Evolutionary conservation across 2,888 invertebrate genomes (phyloP), one percentile per base, ranked within the genome.

Genomic region (Patella ulyssiponensis): DNA sequence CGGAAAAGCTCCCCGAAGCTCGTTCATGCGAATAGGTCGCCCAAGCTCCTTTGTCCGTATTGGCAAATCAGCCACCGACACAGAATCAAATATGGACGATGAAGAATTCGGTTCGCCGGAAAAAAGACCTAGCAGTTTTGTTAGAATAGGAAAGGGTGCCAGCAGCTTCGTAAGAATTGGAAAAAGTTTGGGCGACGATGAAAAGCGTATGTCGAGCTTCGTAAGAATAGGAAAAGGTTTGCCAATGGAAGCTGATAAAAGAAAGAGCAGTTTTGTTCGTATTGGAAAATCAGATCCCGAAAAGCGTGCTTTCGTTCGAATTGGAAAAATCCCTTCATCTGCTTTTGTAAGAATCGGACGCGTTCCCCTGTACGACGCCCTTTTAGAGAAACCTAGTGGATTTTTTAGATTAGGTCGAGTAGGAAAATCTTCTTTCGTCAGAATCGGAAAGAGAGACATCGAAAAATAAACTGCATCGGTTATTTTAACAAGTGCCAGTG

Each of bases 241-340:
- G 72, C 44, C 54, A 7, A 23, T 33, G 73, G 73, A 73, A 51
- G 54, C 15, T 12, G 78, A 82, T 27, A 82, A 82, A 73, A 74
- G 80, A 15, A 51, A 76, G 33, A 78, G 80, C 33, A 75, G 75
- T 70, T 83, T 83, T 75, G 78, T 83, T 27, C 74, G 83, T 14
- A 83, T 83, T 23, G 83, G 83, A 12, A 83, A 82, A n/a, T 53
- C 58, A 51, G 23, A 56, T 12, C 69, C 56, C 9, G 56, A 71
- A 69, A 64, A 64, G 23, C 64, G 64, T 3, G 80, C 83, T 51
- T 84, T 84, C 75, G 80, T 83, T n/a, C 78, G 84, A 17, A 84
- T 84, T 64, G 84, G 84, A 64, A 83, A 82, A 73, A 82, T 79
- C 54, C 84, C 84, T 12, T 81, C 83, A 12, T 81, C 80, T n/a